Conservation (phyloP, 2,113 vertebrate genomes). For the Caracal caracal region DNA sequence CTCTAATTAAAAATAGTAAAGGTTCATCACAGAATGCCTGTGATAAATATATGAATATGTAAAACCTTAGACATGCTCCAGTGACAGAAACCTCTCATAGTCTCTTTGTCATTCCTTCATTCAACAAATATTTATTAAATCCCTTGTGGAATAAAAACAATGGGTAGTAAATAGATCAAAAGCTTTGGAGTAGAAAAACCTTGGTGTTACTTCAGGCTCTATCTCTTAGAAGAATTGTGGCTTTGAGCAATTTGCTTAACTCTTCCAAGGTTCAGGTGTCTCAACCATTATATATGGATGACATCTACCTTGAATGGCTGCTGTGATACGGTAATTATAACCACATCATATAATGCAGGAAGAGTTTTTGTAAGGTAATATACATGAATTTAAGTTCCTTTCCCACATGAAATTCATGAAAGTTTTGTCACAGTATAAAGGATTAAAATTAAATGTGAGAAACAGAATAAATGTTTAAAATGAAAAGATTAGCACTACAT, state of each 20-base stretch:
- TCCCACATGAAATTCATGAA: neutral
- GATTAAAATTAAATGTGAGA: neutral
- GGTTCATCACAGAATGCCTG: neutral
- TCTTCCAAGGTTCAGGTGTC: neutral
- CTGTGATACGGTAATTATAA: neutral
- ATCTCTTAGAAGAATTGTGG: neutral
- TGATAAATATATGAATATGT: neutral
- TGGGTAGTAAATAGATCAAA: constrained; percentile 7
- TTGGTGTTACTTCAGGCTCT: constrained; percentile 13
- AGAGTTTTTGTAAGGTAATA: neutral
- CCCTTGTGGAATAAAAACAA: neutral
- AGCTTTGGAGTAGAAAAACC: neutral
- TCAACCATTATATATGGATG: neutral
- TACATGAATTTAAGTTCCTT: neutral
- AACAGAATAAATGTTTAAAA: neutral
- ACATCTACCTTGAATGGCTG: neutral
- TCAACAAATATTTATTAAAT: constrained; percentile 9
- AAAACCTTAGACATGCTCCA: neutral
- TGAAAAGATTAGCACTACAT: neutral
- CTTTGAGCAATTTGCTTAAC: neutral
- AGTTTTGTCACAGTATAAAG: neutral
- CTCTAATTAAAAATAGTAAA: constrained; percentile 12
- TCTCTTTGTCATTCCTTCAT: neutral
- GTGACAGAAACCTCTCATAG: neutral
- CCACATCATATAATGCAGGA: neutral